A percentile compares a stretch with the other conserved stretches of the same genome.
Conservation (phyloP, 2,888 invertebrate species). For the Folsomia manolachei region DNA sequence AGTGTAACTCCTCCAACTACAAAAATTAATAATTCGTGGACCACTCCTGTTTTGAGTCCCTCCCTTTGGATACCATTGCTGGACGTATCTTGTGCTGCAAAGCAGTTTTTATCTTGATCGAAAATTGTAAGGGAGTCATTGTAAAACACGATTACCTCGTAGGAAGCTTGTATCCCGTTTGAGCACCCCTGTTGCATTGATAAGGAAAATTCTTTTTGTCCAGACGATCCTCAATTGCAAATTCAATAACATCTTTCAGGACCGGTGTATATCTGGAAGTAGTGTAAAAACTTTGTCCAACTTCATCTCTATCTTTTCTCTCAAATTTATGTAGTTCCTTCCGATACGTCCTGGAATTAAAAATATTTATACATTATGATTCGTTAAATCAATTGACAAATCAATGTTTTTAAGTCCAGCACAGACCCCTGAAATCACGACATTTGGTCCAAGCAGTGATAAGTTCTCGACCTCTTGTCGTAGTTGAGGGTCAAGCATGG, state of each 20-base stretch:
- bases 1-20: constrained; percentile 43
- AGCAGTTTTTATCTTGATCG: too few relatives aligned
- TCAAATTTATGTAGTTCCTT: constrained; percentile 11
- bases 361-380: too few relatives aligned
- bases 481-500: constrained; percentile 24
- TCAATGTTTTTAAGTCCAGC: neutral
- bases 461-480: constrained; percentile 37
- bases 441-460: constrained; percentile 33
- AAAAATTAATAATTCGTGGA: constrained; percentile 42
- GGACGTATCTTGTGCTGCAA: constrained; percentile 42
- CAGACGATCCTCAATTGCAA: constrained; percentile 35
- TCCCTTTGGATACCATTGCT: constrained; percentile 32
- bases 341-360: too few relatives aligned
- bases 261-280: constrained; percentile 43
- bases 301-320: constrained; percentile 27
- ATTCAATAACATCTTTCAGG: constrained; percentile 45
- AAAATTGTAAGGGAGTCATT: too few relatives aligned
- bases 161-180: constrained; percentile 31
- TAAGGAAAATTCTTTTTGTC: constrained; percentile 41
- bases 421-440: constrained; percentile 36
- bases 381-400: neutral
- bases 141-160: constrained; percentile 28
- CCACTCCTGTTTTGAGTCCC: constrained; percentile 30
- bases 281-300: constrained; percentile 17
- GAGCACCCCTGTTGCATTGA: constrained; percentile 28